phyloP scores from a whole-genome alignment of 1,140 invertebrate species.

The Neodiprion fabricii region DNA sequence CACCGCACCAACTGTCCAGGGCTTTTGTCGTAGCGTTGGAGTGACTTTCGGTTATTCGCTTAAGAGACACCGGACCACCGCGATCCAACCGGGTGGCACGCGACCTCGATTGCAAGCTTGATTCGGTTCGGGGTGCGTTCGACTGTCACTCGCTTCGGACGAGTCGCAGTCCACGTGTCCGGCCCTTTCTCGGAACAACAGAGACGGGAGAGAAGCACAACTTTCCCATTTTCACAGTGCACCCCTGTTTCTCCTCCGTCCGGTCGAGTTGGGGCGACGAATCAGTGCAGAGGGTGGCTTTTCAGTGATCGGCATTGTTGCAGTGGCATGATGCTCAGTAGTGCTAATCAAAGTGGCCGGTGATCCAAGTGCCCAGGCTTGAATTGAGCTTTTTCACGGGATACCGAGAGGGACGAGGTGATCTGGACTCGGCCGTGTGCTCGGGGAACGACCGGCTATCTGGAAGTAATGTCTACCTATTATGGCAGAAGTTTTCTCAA shows the following conservation, averaged over 20 bases:
- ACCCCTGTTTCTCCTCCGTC: too few species aligned
- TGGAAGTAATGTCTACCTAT: constrained; percentile 56
- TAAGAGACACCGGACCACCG: background rate
- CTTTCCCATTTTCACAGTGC: background rate
- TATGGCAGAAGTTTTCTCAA: constrained; percentile 54
- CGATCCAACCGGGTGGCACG: too few species aligned
- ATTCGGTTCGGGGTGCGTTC: background rate
- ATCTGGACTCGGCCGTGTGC: too few species aligned
- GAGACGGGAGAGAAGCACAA: background rate
- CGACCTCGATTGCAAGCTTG: background rate
- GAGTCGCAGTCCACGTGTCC: background rate
- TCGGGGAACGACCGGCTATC: background rate
- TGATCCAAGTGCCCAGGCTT: background rate
- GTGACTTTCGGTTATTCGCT: background rate
- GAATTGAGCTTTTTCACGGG: too few species aligned
- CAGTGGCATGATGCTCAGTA: background rate
- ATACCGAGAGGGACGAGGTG: too few species aligned
- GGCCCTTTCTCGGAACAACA: background rate
- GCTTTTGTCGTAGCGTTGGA: background rate
- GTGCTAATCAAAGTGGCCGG: background rate
- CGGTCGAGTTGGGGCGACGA: background rate
- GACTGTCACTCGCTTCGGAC: background rate
- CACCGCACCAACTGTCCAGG: background rate
- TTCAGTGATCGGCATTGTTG: background rate
- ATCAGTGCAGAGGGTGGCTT: background rate